These are phyloP conservation scores for Neodiprion pinetum DNA, from an alignment of 1,140 invertebrate genomes.

Conservation along the genomic window DNA sequence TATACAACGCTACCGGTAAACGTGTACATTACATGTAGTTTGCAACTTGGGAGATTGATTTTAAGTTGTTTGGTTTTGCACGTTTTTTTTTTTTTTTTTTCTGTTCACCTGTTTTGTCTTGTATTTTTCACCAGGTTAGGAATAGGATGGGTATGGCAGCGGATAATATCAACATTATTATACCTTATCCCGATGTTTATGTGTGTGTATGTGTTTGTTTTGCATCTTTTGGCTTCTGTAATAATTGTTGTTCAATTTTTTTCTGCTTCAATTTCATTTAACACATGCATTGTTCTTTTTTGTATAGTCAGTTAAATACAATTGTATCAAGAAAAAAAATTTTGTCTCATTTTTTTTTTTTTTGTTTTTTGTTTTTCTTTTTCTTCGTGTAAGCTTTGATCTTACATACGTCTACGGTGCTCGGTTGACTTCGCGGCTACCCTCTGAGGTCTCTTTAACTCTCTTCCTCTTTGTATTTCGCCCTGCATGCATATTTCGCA, in stretches of 20 bases:
- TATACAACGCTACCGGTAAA: too few relatives aligned
- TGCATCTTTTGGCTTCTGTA: neutral
- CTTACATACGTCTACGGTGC: too few relatives aligned
- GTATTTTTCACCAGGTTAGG: too few relatives aligned
- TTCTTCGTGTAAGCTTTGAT: too few relatives aligned
- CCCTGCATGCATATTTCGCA: too few relatives aligned
- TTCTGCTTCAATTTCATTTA: conserved; percentile 3
- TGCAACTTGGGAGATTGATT: neutral
- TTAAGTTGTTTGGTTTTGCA: conserved; percentile 23
- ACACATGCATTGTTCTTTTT: conserved; percentile 5
- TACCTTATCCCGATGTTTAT: too few relatives aligned
- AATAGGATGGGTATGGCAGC: too few relatives aligned
- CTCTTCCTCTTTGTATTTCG: neutral
- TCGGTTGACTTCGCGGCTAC: neutral
- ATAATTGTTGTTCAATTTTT: neutral
- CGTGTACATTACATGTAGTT: neutral
- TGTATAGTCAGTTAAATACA: neutral
- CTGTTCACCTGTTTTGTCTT: neutral
- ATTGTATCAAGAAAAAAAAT: neutral
- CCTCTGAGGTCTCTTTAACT: neutral
- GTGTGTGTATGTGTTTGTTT: too few relatives aligned
- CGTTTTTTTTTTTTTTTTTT: conserved; percentile 8
- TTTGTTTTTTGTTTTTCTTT: neutral
- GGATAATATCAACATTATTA: too few relatives aligned
- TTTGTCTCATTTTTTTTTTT: neutral